These are phyloP conservation scores for Zaprionus tsacasi DNA, from an alignment of 1,140 invertebrate genomes.

Conservation along the genomic window DNA sequence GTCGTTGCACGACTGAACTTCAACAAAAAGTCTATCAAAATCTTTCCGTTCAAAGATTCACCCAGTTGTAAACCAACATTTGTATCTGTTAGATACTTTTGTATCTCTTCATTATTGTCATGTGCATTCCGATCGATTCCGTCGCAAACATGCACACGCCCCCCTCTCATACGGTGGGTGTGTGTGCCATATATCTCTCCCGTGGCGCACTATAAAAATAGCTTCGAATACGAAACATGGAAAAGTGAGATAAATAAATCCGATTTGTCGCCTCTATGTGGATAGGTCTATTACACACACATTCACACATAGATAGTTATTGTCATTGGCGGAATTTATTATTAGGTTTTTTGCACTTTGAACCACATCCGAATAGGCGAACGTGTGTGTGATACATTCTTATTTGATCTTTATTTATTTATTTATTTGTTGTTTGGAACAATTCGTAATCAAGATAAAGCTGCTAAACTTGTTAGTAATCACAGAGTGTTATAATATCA, in stretches of 20 bases:
- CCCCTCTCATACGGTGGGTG: not conserved
- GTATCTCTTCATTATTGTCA: slow-evolving; percentile 17
- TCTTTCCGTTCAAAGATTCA: not conserved
- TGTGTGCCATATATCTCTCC: slow-evolving; percentile 17
- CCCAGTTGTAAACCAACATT: not conserved
- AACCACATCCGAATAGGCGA: slow-evolving; percentile 14
- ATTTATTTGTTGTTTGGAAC: slow-evolving; percentile 2
- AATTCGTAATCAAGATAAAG: not conserved
- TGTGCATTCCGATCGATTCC: slow-evolving; percentile 20
- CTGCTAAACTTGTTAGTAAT: not conserved
- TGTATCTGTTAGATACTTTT: not conserved
- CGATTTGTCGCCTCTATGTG: slow-evolving; percentile 4
- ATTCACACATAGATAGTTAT: slow-evolving; percentile 3
- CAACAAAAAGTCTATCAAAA: not conserved
- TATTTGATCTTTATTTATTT: not conserved
- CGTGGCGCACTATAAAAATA: slow-evolving; percentile 38
- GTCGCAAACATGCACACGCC: slow-evolving; percentile 11
- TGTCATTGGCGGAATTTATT: slow-evolving; percentile 18
- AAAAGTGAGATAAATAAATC: slow-evolving; percentile 17
- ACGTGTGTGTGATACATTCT: not conserved
- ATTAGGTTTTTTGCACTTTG: slow-evolving; percentile 35
- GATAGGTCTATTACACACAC: not conserved
- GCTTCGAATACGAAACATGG: slow-evolving; percentile 17
- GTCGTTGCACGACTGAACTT: slow-evolving; percentile 11
- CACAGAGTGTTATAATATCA: not conserved